Evolutionary conservation across 2,888 invertebrate genomes (phyloP), one percentile per base, ranked within the genome.

Genomic region (Caradrina clavipalpis): DNA sequence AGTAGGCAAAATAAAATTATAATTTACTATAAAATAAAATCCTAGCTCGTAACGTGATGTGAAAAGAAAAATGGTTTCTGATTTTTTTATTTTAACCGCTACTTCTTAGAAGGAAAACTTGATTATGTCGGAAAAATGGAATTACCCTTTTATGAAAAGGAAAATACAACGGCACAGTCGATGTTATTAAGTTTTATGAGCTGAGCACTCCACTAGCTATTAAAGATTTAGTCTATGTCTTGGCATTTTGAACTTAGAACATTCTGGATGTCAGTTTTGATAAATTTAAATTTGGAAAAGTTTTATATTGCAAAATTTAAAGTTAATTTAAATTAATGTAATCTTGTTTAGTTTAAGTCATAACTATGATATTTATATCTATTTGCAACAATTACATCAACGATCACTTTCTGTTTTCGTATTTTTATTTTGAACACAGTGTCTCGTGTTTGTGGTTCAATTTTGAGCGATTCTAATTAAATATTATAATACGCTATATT

Each of bases 61-160:
- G 49, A 54, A 63, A 72, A 19, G 49, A 62, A 80, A 73, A 68
- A 73, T 68, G 49, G 19, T 39, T 58, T 54, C 62, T 59, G 45
- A 17, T 17, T 45, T 45, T n/a, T 45, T 45, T 45, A 68, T 72
- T 76, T 69, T 51, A 65, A 73, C 75, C 78, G 51, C 69, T 58
- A 70, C 50, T 75, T 80, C 69, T 64, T 57, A 11, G 62, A 62
- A 49, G 55, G 35, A 58, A 53, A 73, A 80, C 73, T 82, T 77
- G 75, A 84, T 82, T 83, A 83, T 63, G 63, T 58, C 35, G 54
- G 73, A 75, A 73, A 82, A 84, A 84, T 84, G 73, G 57, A 76
- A 82, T 84, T 77, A 75, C 80, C 64, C 69, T 76, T 76, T 81
- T 76, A 82, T 72, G 70, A 63, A 70, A 82, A 69, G 56, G 53